Evolutionary conservation across 1,140 invertebrate species (phyloP), one percentile per base, ranked within the genome.

Genomic region (Macrocentrus cingulum): DNA sequence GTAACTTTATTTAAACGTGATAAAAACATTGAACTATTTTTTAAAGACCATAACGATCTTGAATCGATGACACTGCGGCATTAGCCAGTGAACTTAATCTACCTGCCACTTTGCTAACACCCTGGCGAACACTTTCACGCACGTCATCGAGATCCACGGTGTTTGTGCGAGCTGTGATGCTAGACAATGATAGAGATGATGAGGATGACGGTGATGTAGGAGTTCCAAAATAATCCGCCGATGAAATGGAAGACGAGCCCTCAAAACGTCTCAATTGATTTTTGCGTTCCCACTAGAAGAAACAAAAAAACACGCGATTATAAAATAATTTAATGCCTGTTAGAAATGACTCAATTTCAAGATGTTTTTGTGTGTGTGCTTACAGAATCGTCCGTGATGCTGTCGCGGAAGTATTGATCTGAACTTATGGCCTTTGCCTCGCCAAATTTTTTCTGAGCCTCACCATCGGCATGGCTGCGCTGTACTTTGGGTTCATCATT

Each of bases 391-490:
- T 81, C 80, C 25, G 75, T 76, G 15, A 81, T 75, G 62, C 84
- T 84, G 61, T 91, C 89, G 2, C 87, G 88, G 75, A 97, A 97
- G 80, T 88, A 98, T 81, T 98, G 95, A 72, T 97, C 94, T 0
- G 97, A 99, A 56, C 95, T 98, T 66, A 99, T 99, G 1, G 94
- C 90, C 81, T 99, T 99, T 3, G 97, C 95, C 69, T 90, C 88
- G 18, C 92, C 95, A 77, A 98, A 98, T 81, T 98, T 98, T 72
- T 94, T 92, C 69, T 94, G 92, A 8, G 94, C 94, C 59, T 89
- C 87, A 59, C 86, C 85, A 18, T 72, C 59, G 36, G 32, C 44
- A 22, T 53, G 13, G 2, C 56, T 44, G 8, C 45, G n/a, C n/a
- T n/a, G 41, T 9, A 9, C 36, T 65, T 67, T 62, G n/a, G n/a